Evolutionary conservation across 2,797 vertebrate genomes (phyloP).

Genomic region (Hydrolagus colliei): DNA sequence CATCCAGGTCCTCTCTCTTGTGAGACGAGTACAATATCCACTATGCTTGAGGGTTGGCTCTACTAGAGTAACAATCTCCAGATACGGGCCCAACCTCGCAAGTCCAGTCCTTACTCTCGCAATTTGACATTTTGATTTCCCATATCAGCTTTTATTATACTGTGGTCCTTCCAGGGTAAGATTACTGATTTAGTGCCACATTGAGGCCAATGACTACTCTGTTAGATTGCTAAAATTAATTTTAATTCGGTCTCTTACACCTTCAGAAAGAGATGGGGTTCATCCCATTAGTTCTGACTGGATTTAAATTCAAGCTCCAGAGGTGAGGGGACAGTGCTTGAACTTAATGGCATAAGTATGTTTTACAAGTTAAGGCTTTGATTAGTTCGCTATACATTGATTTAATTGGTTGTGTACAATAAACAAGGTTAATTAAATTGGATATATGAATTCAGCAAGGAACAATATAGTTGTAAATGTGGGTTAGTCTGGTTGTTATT

Average conservation of each 20-base stretch:
- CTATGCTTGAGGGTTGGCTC: too few species aligned
- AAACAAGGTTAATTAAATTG: neutral
- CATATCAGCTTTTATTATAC: neutral
- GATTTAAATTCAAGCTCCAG: neutral
- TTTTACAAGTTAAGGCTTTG: neutral
- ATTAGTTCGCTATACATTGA: neutral
- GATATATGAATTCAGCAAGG: neutral
- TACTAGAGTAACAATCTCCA: too few species aligned
- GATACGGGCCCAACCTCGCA: neutral
- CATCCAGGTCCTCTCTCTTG: too few species aligned
- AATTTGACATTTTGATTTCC: neutral
- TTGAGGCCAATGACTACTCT: neutral
- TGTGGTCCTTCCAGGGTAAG: too few species aligned
- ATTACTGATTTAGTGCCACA: neutral
- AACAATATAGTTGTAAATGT: neutral
- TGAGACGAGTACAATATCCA: too few species aligned
- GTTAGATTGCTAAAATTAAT: neutral
- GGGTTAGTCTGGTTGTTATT: neutral
- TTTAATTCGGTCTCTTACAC: neutral
- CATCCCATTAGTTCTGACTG: neutral
- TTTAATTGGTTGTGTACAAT: neutral
- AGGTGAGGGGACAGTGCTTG: neutral
- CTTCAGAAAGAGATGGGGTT: slow-evolving; percentile 3
- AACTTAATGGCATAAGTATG: neutral
- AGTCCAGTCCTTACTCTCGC: neutral